Evolutionary conservation across 2,797 vertebrate species (phyloP).

Genomic region (Holocentrus rufus): DNA sequence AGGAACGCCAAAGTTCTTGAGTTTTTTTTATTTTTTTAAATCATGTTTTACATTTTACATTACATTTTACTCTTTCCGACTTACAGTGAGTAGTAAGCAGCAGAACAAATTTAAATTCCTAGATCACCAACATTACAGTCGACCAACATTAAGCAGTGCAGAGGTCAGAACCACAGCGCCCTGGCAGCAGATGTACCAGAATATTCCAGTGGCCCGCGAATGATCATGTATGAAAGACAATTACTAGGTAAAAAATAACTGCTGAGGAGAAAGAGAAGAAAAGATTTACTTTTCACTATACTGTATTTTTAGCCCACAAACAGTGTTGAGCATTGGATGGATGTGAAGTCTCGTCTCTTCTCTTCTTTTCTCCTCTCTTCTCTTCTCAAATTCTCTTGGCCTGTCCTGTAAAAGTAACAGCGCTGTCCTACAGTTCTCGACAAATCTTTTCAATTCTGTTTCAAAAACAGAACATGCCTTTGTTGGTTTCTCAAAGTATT

Average conservation of each 20-base stretch:
- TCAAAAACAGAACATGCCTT: slow-evolving; percentile 34
- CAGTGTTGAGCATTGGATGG: not conserved
- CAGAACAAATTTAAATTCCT: slow-evolving; percentile 1
- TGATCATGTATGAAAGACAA: slow-evolving; percentile 49
- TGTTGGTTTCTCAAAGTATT: slow-evolving; percentile 27
- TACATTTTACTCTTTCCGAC: not conserved
- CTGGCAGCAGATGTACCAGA: slow-evolving; percentile 42
- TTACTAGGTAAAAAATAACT: slow-evolving; percentile 45
- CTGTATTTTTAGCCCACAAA: not conserved
- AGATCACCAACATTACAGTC: slow-evolving; percentile 7
- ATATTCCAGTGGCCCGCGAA: slow-evolving; percentile 43
- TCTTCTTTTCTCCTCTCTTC: too few species aligned
- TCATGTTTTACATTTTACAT: too few species aligned
- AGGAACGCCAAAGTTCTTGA: too few species aligned
- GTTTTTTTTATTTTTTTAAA: not conserved
- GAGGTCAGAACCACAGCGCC: slow-evolving; percentile 32
- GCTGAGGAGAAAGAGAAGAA: slow-evolving; percentile 38
- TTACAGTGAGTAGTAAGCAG: slow-evolving; percentile 1
- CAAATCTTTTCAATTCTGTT: too few species aligned
- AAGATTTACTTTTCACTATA: not conserved
- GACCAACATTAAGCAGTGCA: slow-evolving; percentile 1
- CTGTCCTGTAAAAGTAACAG: slow-evolving; percentile 56
- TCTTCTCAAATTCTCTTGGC: not conserved
- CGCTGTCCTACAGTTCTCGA: slow-evolving; percentile 34
- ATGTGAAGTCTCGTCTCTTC: too few species aligned